Evolutionary conservation across 2,113 vertebrate genomes (phyloP), one percentile per base, ranked within the genome.

Genomic region (Triplophysa dalaica): DNA sequence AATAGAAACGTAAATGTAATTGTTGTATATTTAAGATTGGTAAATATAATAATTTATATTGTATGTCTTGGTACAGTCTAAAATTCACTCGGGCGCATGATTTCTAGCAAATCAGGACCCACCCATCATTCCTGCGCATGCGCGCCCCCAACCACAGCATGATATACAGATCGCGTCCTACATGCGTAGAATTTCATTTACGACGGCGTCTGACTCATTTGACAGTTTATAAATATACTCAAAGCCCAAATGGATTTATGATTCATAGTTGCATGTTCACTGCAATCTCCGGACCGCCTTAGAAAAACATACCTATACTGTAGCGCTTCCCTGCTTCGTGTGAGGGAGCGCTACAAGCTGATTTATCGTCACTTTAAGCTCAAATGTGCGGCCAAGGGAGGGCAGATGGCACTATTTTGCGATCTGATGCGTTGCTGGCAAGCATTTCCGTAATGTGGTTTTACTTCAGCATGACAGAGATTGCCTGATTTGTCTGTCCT

Each of bases 371-470:
- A 3, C 43, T 50, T 2, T n/a, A 21, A 65, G 48, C 22, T 62
- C 22, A 50, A 48, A 38, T 16, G 54, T 68, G 65, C 56, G 50
- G 33, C 56, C 76, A 68, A 38, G 76, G 12, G 22, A 68, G 52
- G 66, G 33, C 64, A 60, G 54, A 69, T 69, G 76, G 54, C 64
- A 78, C 29, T 24, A 33, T 43, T 24, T 52, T 58, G 29, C 21
- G 29, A 14, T 56, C 76, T 78, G 65, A 78, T 13, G 62, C 17
- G 43, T 48, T 66, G 8, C 62, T 54, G 12, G 14, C 24, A n/a
- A 69, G 78, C 10, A 56, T 80, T 74, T 80, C 61, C 62, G 70
- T 65, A 22, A 62, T 72, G 72, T 75, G 45, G 72, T 63, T 63
- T 70, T n/a, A 62, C 48, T 60, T 58, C 22, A 45, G 62, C 14